Evolutionary conservation across 2,113 vertebrate genomes (phyloP).

Genomic region (Seriola quinqueradiata): DNA sequence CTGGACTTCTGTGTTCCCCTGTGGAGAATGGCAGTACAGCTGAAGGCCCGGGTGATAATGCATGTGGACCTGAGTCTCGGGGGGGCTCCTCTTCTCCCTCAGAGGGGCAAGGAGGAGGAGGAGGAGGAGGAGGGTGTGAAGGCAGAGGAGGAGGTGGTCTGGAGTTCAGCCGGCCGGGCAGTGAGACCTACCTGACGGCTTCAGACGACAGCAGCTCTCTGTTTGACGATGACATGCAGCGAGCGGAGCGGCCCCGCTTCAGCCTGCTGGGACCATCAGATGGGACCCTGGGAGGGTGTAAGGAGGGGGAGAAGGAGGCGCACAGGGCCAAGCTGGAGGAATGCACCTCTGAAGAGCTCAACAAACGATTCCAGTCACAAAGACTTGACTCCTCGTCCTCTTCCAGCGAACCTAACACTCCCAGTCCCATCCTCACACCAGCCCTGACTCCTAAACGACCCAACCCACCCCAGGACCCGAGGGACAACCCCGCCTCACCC

Average conservation of each 20-base stretch:
- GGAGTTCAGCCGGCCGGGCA: conserved; percentile 84
- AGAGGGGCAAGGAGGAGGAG: conserved; percentile 78
- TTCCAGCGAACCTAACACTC: conserved; percentile 84
- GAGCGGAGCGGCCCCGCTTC: conserved; percentile 76
- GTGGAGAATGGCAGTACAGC: conserved; percentile 78
- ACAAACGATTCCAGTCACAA: conserved; percentile 91
- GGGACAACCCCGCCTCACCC: conserved; percentile 78
- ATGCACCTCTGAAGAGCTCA: conserved; percentile 91
- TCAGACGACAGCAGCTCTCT: conserved; percentile 95
- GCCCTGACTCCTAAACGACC: conserved; percentile 81
- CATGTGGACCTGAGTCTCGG: conserved; percentile 78
- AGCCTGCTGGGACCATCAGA: conserved; percentile 46
- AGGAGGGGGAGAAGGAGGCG: conserved; percentile 11
- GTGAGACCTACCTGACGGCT: conserved; percentile 91
- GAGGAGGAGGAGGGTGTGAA: conserved; percentile 55
- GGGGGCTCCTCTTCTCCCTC: conserved; percentile 84
- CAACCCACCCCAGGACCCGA: conserved; percentile 75
- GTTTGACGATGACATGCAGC: conserved; percentile 92
- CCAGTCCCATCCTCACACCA: conserved; percentile 72
- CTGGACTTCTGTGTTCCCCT: conserved; percentile 52
- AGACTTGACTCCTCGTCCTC: conserved; percentile 92
- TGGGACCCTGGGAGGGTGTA: conserved; percentile 1
- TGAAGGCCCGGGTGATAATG: conserved; percentile 38
- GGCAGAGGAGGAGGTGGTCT: conserved; percentile 73
- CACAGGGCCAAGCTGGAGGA: conserved; percentile 76